These are phyloP conservation scores for Ischnus inquisitorius DNA, from an alignment of 2,888 invertebrate genomes.

Conservation along the genomic window DNA sequence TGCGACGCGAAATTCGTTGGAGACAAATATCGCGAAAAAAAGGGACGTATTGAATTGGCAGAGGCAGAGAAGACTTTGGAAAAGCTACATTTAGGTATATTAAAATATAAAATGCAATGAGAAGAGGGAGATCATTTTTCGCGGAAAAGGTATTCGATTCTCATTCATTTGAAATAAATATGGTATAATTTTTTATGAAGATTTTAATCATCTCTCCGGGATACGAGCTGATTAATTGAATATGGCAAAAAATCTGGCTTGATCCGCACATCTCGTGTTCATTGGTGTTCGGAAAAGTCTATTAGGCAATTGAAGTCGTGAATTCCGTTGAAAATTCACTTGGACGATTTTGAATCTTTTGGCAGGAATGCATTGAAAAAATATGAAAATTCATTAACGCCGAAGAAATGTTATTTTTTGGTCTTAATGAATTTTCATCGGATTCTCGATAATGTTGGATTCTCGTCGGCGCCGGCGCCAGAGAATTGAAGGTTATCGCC, in stretches of 20 bases:
- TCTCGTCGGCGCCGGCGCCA: conserved; percentile 21
- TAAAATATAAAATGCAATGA: not conserved
- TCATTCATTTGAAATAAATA: not conserved
- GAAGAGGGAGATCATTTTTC: not conserved
- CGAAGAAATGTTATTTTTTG: no score
- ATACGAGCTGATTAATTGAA: no score
- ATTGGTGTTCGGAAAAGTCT: not conserved
- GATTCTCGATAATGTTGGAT: conserved; percentile 40
- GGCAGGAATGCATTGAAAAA: not conserved
- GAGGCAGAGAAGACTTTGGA: not conserved
- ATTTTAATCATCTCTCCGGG: not conserved
- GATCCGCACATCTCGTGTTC: not conserved
- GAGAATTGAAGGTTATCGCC: not conserved
- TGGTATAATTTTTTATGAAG: not conserved
- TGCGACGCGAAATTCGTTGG: not conserved
- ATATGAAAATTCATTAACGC: no score
- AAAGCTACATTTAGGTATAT: not conserved
- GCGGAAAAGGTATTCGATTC: not conserved
- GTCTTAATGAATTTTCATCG: no score
- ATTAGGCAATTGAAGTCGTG: not conserved
- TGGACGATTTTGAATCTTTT: conserved; percentile 9
- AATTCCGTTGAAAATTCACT: not conserved
- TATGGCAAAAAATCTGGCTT: not conserved
- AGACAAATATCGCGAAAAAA: not conserved
- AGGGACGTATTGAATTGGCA: not conserved